Evolutionary conservation across 2,888 invertebrate species (phyloP).

Genomic region (Altica lythri): DNA sequence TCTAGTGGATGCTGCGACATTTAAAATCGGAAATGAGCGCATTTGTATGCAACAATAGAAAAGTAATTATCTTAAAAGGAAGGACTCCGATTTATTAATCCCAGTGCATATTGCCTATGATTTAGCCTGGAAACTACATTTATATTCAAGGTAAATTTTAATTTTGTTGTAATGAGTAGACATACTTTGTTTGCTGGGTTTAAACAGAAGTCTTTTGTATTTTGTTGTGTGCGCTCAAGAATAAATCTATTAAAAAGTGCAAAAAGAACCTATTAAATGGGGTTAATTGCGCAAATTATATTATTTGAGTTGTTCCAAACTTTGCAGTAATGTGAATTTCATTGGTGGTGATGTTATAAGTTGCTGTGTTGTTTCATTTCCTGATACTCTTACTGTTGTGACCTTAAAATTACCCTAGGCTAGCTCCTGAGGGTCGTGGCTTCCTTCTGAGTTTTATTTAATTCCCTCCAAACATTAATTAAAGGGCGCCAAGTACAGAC

Average conservation of each 20-base stretch:
- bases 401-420: no score
- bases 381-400: no score
- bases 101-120: conserved; percentile 8
- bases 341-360: neutral
- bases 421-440: no score
- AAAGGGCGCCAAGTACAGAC: no score
- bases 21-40: conserved; percentile 20
- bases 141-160: no score
- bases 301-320: neutral
- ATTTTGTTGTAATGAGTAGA: no score
- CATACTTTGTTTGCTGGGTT: no score
- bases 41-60: conserved; percentile 31
- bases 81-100: conserved; percentile 14
- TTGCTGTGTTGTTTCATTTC: neutral
- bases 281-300: neutral
- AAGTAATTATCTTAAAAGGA: conserved; percentile 28
- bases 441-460: no score
- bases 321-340: neutral
- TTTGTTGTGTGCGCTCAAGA: neutral
- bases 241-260: neutral
- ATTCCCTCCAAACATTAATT: no score
- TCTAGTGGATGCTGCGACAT: conserved; percentile 8
- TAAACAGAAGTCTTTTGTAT: no score
- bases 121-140: no score
- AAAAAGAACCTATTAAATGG: neutral